These are phyloP conservation scores for Girardia tigrina DNA, from an alignment of 2,888 invertebrate genomes.

Conservation along the genomic window DNA sequence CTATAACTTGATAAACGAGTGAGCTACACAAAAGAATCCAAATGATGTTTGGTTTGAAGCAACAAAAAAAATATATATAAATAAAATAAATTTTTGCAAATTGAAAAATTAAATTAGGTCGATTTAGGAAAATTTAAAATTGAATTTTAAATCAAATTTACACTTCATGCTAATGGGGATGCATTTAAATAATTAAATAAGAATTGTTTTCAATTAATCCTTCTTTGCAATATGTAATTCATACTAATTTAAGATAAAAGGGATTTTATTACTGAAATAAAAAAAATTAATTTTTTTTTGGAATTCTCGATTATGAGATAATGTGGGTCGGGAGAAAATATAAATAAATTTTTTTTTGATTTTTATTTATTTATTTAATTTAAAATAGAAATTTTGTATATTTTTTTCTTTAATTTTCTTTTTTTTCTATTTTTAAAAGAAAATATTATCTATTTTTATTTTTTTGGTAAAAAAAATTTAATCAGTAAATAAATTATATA, in stretches of 20 bases:
- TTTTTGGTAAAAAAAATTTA: too few species aligned
- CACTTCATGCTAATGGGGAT: conserved; percentile 23
- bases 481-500: too few species aligned
- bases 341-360: too few species aligned
- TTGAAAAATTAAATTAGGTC: conserved; percentile 18
- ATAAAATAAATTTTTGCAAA: not conserved
- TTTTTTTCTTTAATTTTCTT: too few species aligned
- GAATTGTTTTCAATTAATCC: not conserved
- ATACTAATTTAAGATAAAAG: conserved; percentile 18
- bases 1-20: conserved; percentile 23
- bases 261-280: conserved; percentile 15
- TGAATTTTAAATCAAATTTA: conserved; percentile 23
- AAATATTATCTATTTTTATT: too few species aligned
- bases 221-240: conserved; percentile 4
- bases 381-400: too few species aligned
- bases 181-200: conserved; percentile 20
- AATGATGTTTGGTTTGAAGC: conserved; percentile 19
- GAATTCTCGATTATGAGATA: too few species aligned
- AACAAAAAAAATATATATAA: too few species aligned
- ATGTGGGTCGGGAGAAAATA: too few species aligned
- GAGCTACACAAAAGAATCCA: conserved; percentile 10
- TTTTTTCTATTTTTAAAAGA: too few species aligned
- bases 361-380: too few species aligned
- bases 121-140: conserved; percentile 1
- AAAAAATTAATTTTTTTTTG: not conserved